Evolutionary conservation across 2,797 vertebrate species (phyloP).

Genomic region (Sebastes diaconus): DNA sequence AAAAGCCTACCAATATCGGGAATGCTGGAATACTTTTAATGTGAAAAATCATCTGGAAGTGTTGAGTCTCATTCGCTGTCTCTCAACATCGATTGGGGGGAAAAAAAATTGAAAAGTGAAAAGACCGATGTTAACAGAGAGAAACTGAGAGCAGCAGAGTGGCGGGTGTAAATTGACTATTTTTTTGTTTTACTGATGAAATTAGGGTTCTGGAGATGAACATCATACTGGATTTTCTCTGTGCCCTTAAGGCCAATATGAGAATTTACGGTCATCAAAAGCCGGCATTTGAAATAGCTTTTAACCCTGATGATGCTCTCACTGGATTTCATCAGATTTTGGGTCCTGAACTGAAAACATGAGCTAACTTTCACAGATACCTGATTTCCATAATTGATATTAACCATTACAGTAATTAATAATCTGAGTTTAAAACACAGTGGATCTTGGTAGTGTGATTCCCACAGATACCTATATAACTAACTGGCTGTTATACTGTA

Average conservation of each 20-base stretch:
- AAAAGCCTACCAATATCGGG: background rate
- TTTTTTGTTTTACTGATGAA: too few relatives aligned
- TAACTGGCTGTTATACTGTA: background rate
- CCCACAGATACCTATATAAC: background rate
- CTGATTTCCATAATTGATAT: background rate
- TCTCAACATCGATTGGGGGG: too few relatives aligned
- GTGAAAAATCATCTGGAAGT: background rate
- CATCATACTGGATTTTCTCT: background rate
- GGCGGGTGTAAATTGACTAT: too few relatives aligned
- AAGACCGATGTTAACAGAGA: accelerated
- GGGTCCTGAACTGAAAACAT: background rate
- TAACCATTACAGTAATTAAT: background rate
- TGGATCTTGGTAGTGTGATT: background rate
- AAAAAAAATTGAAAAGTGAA: too few relatives aligned
- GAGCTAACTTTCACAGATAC: background rate
- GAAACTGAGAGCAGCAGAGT: too few relatives aligned
- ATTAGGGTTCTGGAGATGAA: background rate
- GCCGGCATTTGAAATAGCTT: background rate
- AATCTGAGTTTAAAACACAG: background rate
- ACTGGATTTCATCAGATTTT: background rate
- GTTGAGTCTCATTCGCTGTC: background rate
- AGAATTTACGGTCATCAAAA: too few relatives aligned
- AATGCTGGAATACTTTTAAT: background rate
- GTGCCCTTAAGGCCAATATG: too few relatives aligned
- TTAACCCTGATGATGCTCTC: background rate